These are phyloP conservation scores for Aphis gossypii DNA, from an alignment of 1,140 invertebrate genomes.

Conservation along the genomic window DNA sequence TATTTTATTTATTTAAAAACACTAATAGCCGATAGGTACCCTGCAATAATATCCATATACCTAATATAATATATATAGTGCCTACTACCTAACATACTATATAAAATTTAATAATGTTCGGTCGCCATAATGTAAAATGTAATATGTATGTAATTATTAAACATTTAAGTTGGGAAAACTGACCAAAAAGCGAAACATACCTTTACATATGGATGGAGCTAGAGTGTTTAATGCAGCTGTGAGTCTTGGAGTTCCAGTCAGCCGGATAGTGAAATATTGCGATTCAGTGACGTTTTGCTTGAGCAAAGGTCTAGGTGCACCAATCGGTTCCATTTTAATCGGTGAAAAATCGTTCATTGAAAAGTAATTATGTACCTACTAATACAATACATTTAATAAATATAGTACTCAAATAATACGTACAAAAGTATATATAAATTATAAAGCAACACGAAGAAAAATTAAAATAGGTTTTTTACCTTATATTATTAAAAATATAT, in stretches of 20 bases:
- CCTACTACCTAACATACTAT: too few species aligned
- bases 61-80: too few species aligned
- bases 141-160: background rate
- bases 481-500: too few species aligned
- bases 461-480: too few species aligned
- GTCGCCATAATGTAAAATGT: background rate
- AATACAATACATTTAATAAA: background rate
- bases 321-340: constrained; percentile 84
- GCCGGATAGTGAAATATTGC: constrained; percentile 74
- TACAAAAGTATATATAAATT: too few species aligned
- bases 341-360: constrained; percentile 81
- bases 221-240: constrained; percentile 88
- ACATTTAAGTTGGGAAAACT: constrained; percentile 41
- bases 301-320: constrained; percentile 89
- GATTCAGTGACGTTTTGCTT: constrained; percentile 84
- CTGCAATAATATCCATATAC: background rate
- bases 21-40: background rate
- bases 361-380: constrained; percentile 68
- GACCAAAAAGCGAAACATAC: constrained; percentile 68
- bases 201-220: constrained; percentile 92
- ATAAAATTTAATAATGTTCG: background rate
- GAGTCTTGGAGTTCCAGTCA: constrained; percentile 70
- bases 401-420: background rate
- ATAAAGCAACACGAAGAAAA: too few species aligned
- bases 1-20: background rate